Evolutionary conservation across 2,113 vertebrate species (phyloP).

Genomic region (Phrynocephalus versicolor): DNA sequence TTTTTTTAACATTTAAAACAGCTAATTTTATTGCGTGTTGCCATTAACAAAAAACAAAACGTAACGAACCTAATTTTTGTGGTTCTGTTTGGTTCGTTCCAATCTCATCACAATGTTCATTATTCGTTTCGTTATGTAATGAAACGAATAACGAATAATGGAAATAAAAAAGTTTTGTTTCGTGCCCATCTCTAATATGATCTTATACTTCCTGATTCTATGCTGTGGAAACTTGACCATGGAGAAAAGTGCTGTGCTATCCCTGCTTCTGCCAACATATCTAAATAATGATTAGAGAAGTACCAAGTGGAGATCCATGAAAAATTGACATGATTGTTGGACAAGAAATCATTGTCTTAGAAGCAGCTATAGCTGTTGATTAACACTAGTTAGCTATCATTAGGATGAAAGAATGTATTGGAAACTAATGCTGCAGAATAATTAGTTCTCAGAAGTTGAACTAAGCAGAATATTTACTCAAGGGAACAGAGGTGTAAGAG

Average conservation of each 20-base stretch:
- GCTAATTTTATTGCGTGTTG: no score
- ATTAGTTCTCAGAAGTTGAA: background rate
- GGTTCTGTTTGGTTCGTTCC: no score
- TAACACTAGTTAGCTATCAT: background rate
- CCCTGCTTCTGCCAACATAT: background rate
- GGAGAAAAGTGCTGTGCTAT: background rate
- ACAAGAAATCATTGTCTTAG: background rate
- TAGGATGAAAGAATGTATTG: background rate
- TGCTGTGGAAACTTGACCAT: background rate
- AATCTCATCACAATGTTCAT: no score
- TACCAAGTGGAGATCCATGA: background rate
- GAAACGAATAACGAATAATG: no score
- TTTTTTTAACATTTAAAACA: no score
- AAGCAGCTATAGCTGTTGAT: background rate
- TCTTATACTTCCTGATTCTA: background rate
- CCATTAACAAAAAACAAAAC: no score
- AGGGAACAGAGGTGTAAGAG: background rate
- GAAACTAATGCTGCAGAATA: background rate
- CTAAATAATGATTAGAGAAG: background rate
- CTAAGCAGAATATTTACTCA: background rate
- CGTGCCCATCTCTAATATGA: no score
- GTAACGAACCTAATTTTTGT: no score
- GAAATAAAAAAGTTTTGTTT: no score
- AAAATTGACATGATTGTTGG: background rate
- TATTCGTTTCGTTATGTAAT: no score